Conservation (phyloP, 2,113 vertebrate species). For the Hypomesus transpacificus region DNA sequence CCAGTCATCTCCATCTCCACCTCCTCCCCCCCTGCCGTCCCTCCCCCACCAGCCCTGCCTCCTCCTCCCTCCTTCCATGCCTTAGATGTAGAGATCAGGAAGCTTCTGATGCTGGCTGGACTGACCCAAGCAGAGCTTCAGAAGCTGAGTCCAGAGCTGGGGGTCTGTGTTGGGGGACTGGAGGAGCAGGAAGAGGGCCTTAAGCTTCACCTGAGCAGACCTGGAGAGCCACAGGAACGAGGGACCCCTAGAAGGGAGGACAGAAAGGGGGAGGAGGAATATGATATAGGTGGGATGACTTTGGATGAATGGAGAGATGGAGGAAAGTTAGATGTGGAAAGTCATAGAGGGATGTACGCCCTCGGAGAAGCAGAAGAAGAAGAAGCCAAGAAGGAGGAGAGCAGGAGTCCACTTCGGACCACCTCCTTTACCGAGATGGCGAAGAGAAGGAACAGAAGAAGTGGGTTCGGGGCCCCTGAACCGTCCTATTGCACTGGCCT, state of each 20-base stretch:
- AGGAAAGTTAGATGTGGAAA: slow-evolving; percentile 36
- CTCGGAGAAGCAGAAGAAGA: slow-evolving; percentile 31
- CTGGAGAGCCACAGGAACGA: slow-evolving; percentile 33
- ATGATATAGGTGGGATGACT: slow-evolving; percentile 10
- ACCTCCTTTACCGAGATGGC: slow-evolving; percentile 91
- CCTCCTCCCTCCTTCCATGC: slow-evolving; percentile 77
- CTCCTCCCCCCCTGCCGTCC: slow-evolving; percentile 60
- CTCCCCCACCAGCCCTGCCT: slow-evolving; percentile 68
- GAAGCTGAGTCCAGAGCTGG: slow-evolving; percentile 74
- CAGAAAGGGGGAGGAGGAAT: slow-evolving; percentile 24
- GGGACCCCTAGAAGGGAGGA: slow-evolving; percentile 33
- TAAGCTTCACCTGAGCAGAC: slow-evolving; percentile 23
- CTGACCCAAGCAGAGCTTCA: slow-evolving; percentile 76
- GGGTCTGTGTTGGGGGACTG: slow-evolving; percentile 67
- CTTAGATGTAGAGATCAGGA: slow-evolving; percentile 75
- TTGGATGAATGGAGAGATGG: slow-evolving; percentile 42
- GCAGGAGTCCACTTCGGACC: slow-evolving; percentile 56
- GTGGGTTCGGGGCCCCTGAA: slow-evolving; percentile 35
- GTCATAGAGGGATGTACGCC: slow-evolving; percentile 31
- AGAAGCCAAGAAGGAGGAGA: slow-evolving; percentile 41
- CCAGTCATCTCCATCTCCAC: slow-evolving; percentile 60
- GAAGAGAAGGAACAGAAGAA: slow-evolving; percentile 74
- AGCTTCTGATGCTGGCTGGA: slow-evolving; percentile 73
- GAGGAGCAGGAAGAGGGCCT: slow-evolving; percentile 57
- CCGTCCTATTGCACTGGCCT: slow-evolving; percentile 62